Conservation (phyloP, 53 echinoderm and acorn worm genomes). For the Henricia sp. region DNA sequence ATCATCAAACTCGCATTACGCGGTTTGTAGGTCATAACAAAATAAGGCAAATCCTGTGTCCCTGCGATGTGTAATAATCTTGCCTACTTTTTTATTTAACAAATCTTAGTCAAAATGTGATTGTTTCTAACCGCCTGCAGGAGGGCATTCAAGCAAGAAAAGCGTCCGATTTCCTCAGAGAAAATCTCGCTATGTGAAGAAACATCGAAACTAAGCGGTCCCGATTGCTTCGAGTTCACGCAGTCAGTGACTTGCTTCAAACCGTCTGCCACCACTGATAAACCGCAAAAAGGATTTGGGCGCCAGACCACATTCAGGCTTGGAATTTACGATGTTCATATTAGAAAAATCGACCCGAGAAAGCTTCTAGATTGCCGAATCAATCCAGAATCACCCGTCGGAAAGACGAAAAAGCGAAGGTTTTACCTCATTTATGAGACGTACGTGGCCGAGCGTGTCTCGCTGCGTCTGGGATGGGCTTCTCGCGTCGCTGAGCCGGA, state of each 20-base stretch:
- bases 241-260: background rate
- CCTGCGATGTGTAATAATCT: too few species aligned
- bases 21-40: too few species aligned
- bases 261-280: background rate
- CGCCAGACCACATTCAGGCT: background rate
- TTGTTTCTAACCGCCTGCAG: background rate
- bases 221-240: background rate
- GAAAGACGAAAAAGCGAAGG: background rate
- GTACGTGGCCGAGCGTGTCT: background rate
- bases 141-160: background rate
- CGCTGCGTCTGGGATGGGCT: background rate
- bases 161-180: background rate
- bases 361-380: conserved; percentile 4
- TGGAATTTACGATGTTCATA: background rate
- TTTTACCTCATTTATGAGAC: conserved; percentile 40
- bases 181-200: background rate
- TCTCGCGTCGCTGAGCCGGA: background rate
- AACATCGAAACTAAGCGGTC: background rate
- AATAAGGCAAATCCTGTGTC: too few species aligned
- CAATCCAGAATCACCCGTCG: conserved; percentile 2
- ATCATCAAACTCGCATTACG: too few species aligned
- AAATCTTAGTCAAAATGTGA: background rate
- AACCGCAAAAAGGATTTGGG: background rate
- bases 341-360: background rate
- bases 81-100: too few species aligned